Evolutionary conservation across 2,113 vertebrate species (phyloP).

Genomic region (Gopherus evgoodei): DNA sequence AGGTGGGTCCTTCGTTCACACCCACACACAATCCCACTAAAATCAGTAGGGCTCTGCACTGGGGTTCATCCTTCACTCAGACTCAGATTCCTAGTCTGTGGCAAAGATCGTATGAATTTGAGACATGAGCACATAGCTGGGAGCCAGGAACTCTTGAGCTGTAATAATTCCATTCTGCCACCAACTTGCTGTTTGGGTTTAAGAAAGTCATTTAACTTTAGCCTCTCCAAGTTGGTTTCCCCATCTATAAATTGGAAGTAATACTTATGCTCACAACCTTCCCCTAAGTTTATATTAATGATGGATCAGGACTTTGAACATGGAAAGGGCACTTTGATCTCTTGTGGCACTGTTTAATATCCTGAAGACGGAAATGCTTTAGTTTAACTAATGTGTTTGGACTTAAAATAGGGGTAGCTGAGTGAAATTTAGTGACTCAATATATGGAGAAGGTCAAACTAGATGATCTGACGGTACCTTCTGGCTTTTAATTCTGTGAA

Average conservation of each 20-base stretch:
- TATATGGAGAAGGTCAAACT: too few species aligned
- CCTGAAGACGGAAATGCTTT: too few species aligned
- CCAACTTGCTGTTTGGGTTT: not conserved
- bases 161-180: not conserved
- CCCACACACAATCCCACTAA: rapidly evolving
- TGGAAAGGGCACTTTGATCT: not conserved
- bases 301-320: rapidly evolving
- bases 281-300: not conserved
- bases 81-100: too few species aligned
- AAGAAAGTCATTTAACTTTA: not conserved
- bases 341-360: too few species aligned
- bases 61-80: too few species aligned
- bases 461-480: too few species aligned
- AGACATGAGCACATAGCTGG: not conserved
- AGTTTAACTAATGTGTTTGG: too few species aligned
- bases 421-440: too few species aligned
- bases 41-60: not conserved
- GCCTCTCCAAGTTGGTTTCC: not conserved
- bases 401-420: too few species aligned
- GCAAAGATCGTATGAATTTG: too few species aligned
- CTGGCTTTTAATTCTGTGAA: too few species aligned
- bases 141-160: not conserved
- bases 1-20: rapidly evolving
- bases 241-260: not conserved
- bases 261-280: not conserved